Evolutionary conservation across 2,888 invertebrate genomes (phyloP), one percentile per base, ranked within the genome.

Genomic region (Ethmia dodecea): DNA sequence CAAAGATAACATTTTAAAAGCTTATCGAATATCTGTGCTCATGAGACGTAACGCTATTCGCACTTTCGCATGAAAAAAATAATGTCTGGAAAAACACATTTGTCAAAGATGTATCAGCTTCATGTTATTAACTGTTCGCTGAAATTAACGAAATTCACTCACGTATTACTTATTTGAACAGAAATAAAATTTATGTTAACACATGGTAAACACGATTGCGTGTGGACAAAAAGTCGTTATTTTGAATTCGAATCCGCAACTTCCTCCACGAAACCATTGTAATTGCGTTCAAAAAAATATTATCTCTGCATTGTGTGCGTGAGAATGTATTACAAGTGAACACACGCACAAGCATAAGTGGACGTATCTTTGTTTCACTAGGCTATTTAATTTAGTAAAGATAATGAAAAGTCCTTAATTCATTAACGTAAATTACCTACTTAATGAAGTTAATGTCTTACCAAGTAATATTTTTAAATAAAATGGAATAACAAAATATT

Each of bases 1-100:
- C 60, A 51, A 66, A 69, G 71, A 75, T 65, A 67, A 63, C 66
- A 71, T 72, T 77, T 80, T 70, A 69, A 71, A 71, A 75, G 77
- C 76, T 79, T 78, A 79, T 78, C 73, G 66, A 60, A 35, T 47
- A 33, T 37, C 52, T 50, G 68, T 75, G 77, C 48, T 69, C 80
- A 75, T 56, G 64, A 49, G 63, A 64, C 77, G 78, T 76, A 63
- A 78, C 79, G 74, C 51, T 60, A 58, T 55, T 57, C 69, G 66
- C 61, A 68, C 65, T 70, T 76, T 73, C 65, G 60, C 66, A 61
- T 65, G 62, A 60, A 61, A 62, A 52, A 60, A 50, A 56, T 51
- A 52, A 50, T 47, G 55, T 48, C 43, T 49, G 13, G 26, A 9
- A 36, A 32, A 33, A 16, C 20, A 10, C 11, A 26, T 26, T 11